Percentiles rank a stretch among this genome's conserved stretches.
Evolutionary conservation across 1,140 invertebrate species (phyloP).

Genomic region (Drosophila watanabei): DNA sequence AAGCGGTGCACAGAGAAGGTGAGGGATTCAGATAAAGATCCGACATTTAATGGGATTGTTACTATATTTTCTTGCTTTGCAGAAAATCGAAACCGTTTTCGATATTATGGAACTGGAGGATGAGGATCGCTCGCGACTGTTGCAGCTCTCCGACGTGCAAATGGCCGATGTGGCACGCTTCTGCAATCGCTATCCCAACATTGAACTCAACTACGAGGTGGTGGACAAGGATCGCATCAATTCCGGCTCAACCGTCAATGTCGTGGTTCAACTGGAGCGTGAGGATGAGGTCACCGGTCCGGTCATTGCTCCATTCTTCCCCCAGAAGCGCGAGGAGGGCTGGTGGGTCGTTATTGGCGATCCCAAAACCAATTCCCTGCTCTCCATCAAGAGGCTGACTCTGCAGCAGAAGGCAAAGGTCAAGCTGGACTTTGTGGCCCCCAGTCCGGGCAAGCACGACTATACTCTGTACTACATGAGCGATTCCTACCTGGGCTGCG

Average conservation of each 20-base stretch:
- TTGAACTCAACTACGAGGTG: constrained; percentile 98
- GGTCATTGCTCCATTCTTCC: constrained; percentile 99
- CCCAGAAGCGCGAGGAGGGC: constrained; percentile 99
- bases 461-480: constrained; percentile 99
- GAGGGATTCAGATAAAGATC: not conserved
- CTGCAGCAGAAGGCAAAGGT: constrained; percentile 97
- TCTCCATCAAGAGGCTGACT: constrained; percentile 98
- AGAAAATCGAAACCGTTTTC: constrained; percentile 97
- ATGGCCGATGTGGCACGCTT: constrained; percentile 99
- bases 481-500: constrained; percentile 99
- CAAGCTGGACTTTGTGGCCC: constrained; percentile 98
- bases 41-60: rapidly evolving
- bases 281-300: constrained; percentile 98
- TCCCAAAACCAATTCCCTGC: constrained; percentile 95
- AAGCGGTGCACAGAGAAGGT: constrained; percentile 95
- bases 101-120: constrained; percentile 99
- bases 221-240: constrained; percentile 92
- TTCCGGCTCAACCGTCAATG: constrained; percentile 93
- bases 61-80: constrained; percentile 49
- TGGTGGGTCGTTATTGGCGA: constrained; percentile 99
- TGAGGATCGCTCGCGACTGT: constrained; percentile 93
- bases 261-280: constrained; percentile 96
- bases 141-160: constrained; percentile 94
- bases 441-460: constrained; percentile 92
- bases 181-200: constrained; percentile 99